Conservation (phyloP, 1,140 invertebrate species). For the Helicoverpa armigera region DNA sequence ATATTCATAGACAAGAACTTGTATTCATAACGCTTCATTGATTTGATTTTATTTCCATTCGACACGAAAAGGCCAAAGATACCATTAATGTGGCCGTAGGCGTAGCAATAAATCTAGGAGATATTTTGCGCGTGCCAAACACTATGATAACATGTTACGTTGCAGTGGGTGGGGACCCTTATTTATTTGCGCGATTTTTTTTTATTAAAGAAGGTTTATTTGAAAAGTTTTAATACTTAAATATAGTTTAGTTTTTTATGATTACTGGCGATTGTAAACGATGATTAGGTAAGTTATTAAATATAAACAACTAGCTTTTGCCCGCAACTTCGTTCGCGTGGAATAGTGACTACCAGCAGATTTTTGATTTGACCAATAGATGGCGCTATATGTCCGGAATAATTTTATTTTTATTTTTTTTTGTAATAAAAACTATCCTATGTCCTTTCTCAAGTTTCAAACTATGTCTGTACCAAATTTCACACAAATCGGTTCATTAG, state of each 20-base stretch:
- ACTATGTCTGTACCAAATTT: too few relatives aligned
- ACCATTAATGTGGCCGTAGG: slow-evolving; percentile 25
- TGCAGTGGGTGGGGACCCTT: slow-evolving; percentile 18
- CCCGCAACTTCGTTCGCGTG: too few relatives aligned
- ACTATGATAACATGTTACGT: slow-evolving; percentile 14
- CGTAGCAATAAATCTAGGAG: slow-evolving; percentile 32
- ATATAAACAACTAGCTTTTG: too few relatives aligned
- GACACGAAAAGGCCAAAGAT: slow-evolving; percentile 27
- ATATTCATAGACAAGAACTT: not conserved
- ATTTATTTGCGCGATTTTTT: not conserved
- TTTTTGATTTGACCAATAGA: too few relatives aligned
- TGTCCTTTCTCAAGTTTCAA: too few relatives aligned
- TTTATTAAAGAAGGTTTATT: not conserved
- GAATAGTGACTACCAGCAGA: too few relatives aligned
- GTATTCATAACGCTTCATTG: slow-evolving; percentile 26
- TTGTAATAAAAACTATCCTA: too few relatives aligned
- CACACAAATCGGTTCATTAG: too few relatives aligned
- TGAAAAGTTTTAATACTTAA: not conserved
- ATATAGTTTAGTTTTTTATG: not conserved
- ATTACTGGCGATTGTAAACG: not conserved
- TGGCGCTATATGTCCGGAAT: too few relatives aligned
- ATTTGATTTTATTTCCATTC: slow-evolving; percentile 28
- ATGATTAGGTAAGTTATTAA: too few relatives aligned
- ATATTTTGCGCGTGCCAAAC: slow-evolving; percentile 41
- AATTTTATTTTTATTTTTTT: too few relatives aligned